These are phyloP conservation scores for Pycnomerus fuliginosus DNA, from an alignment of 2,888 invertebrate genomes.

Conservation along the genomic window DNA sequence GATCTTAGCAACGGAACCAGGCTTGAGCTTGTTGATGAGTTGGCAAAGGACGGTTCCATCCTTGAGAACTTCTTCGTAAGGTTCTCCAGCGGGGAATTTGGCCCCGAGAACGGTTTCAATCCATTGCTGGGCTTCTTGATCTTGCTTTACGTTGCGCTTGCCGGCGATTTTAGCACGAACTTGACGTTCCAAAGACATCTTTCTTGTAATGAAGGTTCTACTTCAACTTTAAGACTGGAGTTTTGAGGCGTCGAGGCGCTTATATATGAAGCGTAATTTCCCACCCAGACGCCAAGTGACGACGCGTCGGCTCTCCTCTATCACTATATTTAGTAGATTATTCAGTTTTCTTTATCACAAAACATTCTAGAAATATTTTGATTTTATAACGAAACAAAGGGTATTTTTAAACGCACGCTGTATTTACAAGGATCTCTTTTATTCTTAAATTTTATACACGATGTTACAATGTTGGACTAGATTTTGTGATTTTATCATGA, in stretches of 20 bases:
- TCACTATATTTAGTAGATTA: slow-evolving; percentile 50
- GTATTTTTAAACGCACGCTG: slow-evolving; percentile 5
- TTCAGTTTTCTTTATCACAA: slow-evolving; percentile 40
- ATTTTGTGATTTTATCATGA: slow-evolving; percentile 22
- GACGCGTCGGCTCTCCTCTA: slow-evolving; percentile 14
- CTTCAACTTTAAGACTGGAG: slow-evolving; percentile 44
- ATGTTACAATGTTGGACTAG: slow-evolving; percentile 44
- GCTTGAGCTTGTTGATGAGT: slow-evolving; percentile 90
- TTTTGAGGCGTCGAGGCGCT: slow-evolving; percentile 39
- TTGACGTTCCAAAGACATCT: slow-evolving; percentile 91
- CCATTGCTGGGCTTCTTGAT: slow-evolving; percentile 90
- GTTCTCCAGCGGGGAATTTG: slow-evolving; percentile 79
- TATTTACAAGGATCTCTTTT: no score
- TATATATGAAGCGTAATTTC: slow-evolving; percentile 40
- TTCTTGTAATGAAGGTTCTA: slow-evolving; percentile 36
- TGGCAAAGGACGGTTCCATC: slow-evolving; percentile 93
- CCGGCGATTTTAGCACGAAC: slow-evolving; percentile 87
- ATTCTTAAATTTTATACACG: slow-evolving; percentile 31
- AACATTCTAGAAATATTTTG: slow-evolving; percentile 27
- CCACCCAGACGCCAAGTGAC: slow-evolving; percentile 27
- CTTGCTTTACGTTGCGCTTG: slow-evolving; percentile 80
- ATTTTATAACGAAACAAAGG: neutral
- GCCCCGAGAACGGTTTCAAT: slow-evolving; percentile 83
- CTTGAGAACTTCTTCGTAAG: slow-evolving; percentile 85
- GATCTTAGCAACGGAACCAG: slow-evolving; percentile 86